A percentile compares a stretch with the other conserved stretches of the same genome.
Conservation (phyloP, 2,797 vertebrate species). For the Halcyon smyrnensis region DNA sequence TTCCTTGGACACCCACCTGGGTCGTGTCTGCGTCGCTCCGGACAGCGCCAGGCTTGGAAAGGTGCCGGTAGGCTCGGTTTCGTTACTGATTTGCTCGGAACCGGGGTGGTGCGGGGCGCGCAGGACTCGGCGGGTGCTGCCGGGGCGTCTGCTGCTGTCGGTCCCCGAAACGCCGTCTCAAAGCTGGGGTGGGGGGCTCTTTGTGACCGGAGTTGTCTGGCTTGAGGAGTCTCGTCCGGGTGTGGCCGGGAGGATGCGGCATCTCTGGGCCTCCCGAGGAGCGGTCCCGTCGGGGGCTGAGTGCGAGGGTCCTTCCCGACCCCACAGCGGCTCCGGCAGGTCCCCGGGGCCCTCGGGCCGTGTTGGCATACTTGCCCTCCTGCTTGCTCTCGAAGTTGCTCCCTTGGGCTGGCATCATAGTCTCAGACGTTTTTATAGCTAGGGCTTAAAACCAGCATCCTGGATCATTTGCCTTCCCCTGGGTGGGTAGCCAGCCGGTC, state of each 20-base stretch:
- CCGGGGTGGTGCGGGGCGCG: neutral
- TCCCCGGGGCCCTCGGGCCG: neutral
- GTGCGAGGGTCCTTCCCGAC: neutral
- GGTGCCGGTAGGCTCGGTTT: conserved; percentile 47
- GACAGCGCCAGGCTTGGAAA: neutral
- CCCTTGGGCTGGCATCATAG: neutral
- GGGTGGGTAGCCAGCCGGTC: rapidly evolving
- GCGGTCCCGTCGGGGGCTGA: rapidly evolving
- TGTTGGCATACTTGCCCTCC: neutral
- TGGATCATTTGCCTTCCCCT: neutral
- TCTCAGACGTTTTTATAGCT: neutral
- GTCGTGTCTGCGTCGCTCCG: neutral
- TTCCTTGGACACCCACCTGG: neutral
- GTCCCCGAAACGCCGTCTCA: neutral
- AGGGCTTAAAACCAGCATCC: neutral
- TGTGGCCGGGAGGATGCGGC: neutral
- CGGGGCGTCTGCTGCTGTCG: neutral
- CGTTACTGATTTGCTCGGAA: neutral
- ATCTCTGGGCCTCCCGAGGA: rapidly evolving
- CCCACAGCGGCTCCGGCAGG: neutral
- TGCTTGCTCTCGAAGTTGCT: rapidly evolving
- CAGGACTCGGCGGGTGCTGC: neutral
- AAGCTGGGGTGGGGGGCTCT: neutral
- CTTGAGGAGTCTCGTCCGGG: rapidly evolving
- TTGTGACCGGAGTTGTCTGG: too few species aligned